Evolutionary conservation across 2,888 invertebrate genomes (phyloP), one percentile per base, ranked within the genome.

Genomic region (Cantharis rustica): DNA sequence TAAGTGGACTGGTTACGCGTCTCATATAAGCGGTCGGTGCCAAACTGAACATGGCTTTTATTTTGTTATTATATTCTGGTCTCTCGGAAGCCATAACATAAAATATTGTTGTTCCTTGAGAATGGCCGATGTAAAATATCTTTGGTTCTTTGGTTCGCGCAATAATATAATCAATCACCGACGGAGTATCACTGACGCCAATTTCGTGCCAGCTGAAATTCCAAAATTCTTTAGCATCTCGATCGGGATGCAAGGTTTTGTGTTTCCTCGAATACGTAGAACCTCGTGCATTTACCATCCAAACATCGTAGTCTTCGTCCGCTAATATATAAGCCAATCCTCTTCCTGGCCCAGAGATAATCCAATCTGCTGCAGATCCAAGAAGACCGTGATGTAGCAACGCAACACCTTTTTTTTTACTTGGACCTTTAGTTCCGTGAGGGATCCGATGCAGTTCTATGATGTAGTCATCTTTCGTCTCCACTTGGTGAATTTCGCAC

Each of bases 171-270:
- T 96, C 93, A 62, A 97, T 92, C 89, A 93, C 93, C 0, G 94
- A 91, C 0, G 96, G 95, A 47, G 96, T 84, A 86, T 97, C 97
- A 79, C 89, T 90, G 72, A 90, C 87, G 0, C 93, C 95, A 86
- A 96, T 94, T 84, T 95, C 93, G 84, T 96, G 94, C 93, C 93
- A 96, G 72, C 95, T 95, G 63, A 82, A 83, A 64, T 81, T 77
- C 82, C 82, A 83, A 75, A 82, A 83, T 69, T 80, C 75, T 10
- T 61, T 31, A 3, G 75, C 23, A 31, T 78, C 70, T 61, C 66
- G 20, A 20, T 17, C 71, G 7, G 71, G 68, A 68, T 74, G 47
- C 11, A 85, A 82, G 10, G 84, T 87, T 10, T 86, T 83, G 82
- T 93, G 92, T 15, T 86, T 85, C 71, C 88, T 87, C 11, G 90